Evolutionary conservation across 2,888 invertebrate species (phyloP).

Genomic region (Caenorhabditis angaria): DNA sequence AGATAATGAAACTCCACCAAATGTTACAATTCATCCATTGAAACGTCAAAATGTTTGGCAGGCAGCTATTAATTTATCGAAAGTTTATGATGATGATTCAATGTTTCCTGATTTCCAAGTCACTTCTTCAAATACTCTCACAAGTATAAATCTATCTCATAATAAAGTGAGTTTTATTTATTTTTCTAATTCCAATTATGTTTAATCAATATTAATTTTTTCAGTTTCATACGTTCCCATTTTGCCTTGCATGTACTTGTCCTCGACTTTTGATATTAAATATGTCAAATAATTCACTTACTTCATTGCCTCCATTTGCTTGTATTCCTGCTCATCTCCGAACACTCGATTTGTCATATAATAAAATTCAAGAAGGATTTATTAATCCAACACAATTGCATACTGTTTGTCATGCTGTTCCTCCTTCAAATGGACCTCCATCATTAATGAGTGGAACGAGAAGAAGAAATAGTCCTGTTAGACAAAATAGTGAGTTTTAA

Average conservation of each 20-base stretch:
- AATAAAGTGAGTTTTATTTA: slow-evolving; percentile 81
- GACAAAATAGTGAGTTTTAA: slow-evolving; percentile 30
- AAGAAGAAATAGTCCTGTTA: slow-evolving; percentile 40
- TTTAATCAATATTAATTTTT: background rate
- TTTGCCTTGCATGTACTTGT: slow-evolving; percentile 88
- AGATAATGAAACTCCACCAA: slow-evolving; percentile 30
- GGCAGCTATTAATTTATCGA: slow-evolving; percentile 46
- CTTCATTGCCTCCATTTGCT: slow-evolving; percentile 74
- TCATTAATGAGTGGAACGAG: slow-evolving; percentile 3
- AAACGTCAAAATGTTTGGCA: slow-evolving; percentile 53
- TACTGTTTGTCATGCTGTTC: slow-evolving; percentile 51
- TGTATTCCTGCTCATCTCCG: slow-evolving; percentile 54
- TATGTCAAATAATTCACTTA: slow-evolving; percentile 83
- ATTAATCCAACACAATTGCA: slow-evolving; percentile 28
- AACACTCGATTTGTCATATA: slow-evolving; percentile 86
- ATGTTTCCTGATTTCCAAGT: slow-evolving; percentile 73
- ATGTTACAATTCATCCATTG: slow-evolving; percentile 38
- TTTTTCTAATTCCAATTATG: background rate
- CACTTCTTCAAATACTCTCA: slow-evolving; percentile 74
- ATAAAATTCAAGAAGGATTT: slow-evolving; percentile 78
- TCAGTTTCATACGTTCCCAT: slow-evolving; percentile 86
- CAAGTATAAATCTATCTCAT: slow-evolving; percentile 85
- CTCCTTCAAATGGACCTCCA: slow-evolving; percentile 38
- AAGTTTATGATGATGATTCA: slow-evolving; percentile 53
- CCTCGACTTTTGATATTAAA: slow-evolving; percentile 86